phyloP scores from a whole-genome alignment of 2,113 vertebrate species.

The Mus pahari region DNA sequence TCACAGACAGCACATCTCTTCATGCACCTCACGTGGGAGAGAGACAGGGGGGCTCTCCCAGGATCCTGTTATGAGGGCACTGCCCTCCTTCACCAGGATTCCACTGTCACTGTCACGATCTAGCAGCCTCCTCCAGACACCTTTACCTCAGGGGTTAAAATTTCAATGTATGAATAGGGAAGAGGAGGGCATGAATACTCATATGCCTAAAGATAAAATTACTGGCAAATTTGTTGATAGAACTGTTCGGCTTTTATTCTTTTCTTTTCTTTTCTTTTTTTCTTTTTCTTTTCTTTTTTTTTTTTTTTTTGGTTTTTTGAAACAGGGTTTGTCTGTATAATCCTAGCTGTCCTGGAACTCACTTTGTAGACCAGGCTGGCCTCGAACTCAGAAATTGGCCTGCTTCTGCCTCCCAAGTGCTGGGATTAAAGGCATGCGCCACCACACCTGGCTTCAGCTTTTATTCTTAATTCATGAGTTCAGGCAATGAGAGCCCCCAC shows the following conservation, averaged over 20 bases:
- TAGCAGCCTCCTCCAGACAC: neutral
- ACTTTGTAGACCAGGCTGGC: too few species aligned
- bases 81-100: neutral
- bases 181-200: neutral
- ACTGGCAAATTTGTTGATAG: neutral
- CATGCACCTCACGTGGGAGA: neutral
- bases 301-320: too few species aligned
- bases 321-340: too few species aligned
- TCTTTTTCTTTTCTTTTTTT: too few species aligned
- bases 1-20: neutral
- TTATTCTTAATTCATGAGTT: neutral
- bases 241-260: neutral
- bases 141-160: neutral
- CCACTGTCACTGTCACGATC: fast-evolving
- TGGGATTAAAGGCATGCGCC: too few species aligned
- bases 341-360: too few species aligned
- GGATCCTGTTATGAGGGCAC: neutral
- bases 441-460: too few species aligned
- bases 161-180: neutral
- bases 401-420: too few species aligned
- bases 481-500: neutral
- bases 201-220: neutral
- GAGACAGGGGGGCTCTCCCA: neutral
- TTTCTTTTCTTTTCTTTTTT: too few species aligned
- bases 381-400: too few species aligned